Percentiles rank a stretch among this genome's conserved stretches.
phyloP scores from a whole-genome alignment of 2,888 invertebrate species.

The Poecilus cupreus region DNA sequence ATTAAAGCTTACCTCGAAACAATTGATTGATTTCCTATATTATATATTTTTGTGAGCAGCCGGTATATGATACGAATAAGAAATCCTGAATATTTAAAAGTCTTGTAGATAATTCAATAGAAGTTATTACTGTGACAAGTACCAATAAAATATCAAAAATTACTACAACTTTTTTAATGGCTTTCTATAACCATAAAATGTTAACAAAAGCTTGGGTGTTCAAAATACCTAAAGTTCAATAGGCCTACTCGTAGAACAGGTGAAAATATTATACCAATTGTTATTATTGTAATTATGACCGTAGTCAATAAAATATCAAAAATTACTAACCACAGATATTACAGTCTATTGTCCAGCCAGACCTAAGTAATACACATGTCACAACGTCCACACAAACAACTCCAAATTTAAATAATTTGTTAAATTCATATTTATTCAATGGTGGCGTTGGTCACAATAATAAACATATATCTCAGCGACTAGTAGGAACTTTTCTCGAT shows the following conservation, averaged over 20 bases:
- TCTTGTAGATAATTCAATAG: neutral
- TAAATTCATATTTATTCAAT: slow-evolving; percentile 53
- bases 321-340: slow-evolving; percentile 6
- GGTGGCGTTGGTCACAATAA: slow-evolving; percentile 41
- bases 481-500: slow-evolving; percentile 46
- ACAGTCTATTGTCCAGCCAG: neutral
- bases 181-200: neutral
- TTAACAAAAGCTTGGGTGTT: slow-evolving; percentile 1
- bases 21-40: too few species aligned
- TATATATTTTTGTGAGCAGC: too few species aligned
- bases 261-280: slow-evolving; percentile 25
- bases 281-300: slow-evolving; percentile 31
- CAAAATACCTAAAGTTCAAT: neutral
- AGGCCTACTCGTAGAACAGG: neutral
- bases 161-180: too few species aligned
- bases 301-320: neutral
- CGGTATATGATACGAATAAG: neutral
- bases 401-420: slow-evolving; percentile 56
- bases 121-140: neutral
- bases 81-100: neutral
- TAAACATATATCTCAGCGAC: slow-evolving; percentile 46
- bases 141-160: too few species aligned
- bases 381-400: slow-evolving; percentile 3
- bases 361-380: slow-evolving; percentile 28
- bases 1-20: too few species aligned